Base-by-base conservation (phyloP, 2,888 invertebrate genomes). In the Strigamia maritima region DNA sequence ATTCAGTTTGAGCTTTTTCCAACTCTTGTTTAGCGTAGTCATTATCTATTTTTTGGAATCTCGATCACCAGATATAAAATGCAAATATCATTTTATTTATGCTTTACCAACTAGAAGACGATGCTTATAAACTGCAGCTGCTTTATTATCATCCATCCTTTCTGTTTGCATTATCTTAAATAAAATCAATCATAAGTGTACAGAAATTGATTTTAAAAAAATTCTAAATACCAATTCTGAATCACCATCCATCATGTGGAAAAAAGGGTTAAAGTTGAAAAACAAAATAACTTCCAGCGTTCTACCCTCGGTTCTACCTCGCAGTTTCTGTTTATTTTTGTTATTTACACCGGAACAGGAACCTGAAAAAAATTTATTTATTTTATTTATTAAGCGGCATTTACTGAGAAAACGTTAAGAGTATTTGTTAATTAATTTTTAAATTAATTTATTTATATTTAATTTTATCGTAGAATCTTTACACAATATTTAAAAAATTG, bases 1-100 rank as follows among this genome's bases (percentile, higher is more conserved):
- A 81, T 44, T 80, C 81, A 40, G 77, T 78, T 75, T 77, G 74
- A 24, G 81, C 81, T 60, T 79, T 44, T 74, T 81, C 79, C 54
- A 81, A 75, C n/a, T 81, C 81, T 79, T 81, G 75, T 44, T 80
- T 75, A 24, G 81, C 80, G 77, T 19, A 54, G 4, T 24, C 70
- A 7, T 1, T 70, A 70, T 70, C 70, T 70, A 19, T 12, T n/a
- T 44, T 38, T 44, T n/a, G 49, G 7, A 22, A 10, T 65, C 12
- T 24, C 24, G 24, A 65, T 24, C 16, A 54, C 16, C 16, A 24
- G 6, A 38, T 22, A 65, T 44, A 16, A 78, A 70, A 24, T 65
- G 8, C 1, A 75, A 35, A 70, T 22, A 14, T 78, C 6, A 8
- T 70, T 19, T 7, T 0, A 6, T 24, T 28, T 22, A n/a, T 60